Percentiles rank a stretch among this genome's conserved stretches.
These are phyloP conservation scores for Uloborus diversus DNA, from an alignment of 1,140 invertebrate genomes.

Conservation along the genomic window DNA sequence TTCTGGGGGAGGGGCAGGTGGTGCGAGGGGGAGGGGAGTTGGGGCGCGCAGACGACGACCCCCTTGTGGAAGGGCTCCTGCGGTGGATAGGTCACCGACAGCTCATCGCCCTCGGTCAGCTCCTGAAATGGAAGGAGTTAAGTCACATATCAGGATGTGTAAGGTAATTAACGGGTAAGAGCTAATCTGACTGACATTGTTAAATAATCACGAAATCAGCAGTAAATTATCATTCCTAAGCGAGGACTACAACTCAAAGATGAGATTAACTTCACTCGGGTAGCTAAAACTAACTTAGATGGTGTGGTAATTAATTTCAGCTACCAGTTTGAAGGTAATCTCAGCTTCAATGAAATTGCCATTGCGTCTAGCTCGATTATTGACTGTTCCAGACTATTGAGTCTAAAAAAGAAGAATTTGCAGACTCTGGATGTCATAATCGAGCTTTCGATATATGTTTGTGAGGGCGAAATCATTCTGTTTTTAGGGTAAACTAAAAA, in stretches of 20 bases:
- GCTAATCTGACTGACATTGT: neutral
- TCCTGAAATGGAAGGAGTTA: neutral
- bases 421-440: no score
- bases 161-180: neutral
- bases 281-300: neutral
- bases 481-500: no score
- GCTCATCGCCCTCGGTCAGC: conserved; percentile 24
- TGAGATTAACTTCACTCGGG: neutral
- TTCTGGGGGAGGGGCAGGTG: conserved; percentile 31
- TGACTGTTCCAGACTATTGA: no score
- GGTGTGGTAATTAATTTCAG: neutral
- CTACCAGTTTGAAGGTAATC: no score
- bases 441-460: no score
- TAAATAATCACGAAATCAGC: neutral
- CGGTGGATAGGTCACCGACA: conserved; percentile 19
- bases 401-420: no score
- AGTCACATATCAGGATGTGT: neutral
- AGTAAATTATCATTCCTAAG: neutral
- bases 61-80: neutral
- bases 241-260: neutral
- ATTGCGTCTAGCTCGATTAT: neutral
- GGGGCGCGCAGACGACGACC: neutral
- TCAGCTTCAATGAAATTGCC: neutral
- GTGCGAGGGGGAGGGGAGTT: neutral
- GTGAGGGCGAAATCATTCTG: no score